Percentiles rank a stretch among this genome's conserved stretches.
Conservation (phyloP, 2,797 vertebrate genomes). For the Malacoctenus gilli region DNA sequence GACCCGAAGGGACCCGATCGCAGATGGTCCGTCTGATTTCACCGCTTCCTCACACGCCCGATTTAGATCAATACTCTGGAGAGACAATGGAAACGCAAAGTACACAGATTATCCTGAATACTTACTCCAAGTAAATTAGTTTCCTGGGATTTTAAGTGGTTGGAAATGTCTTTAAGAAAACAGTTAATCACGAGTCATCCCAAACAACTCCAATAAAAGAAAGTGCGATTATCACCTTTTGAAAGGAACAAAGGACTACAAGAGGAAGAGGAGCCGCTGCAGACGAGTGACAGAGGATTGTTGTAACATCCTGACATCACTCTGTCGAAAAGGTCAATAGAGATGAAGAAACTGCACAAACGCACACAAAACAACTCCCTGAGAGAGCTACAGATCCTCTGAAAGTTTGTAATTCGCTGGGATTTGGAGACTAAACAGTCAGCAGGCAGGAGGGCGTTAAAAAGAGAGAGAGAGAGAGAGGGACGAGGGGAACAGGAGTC, state of each 20-base stretch:
- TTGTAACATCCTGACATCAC: conserved; percentile 12
- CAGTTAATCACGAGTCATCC: too few species aligned
- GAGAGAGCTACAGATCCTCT: not conserved
- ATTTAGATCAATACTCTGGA: too few species aligned
- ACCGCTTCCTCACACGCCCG: too few species aligned
- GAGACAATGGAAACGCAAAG: too few species aligned
- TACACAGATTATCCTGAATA: too few species aligned
- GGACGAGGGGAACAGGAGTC: conserved; percentile 11
- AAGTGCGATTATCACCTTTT: conserved; percentile 22
- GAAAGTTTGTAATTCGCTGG: conserved; percentile 34
- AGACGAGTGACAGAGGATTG: conserved; percentile 10
- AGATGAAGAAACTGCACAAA: conserved; percentile 1
- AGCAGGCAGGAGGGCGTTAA: not conserved
- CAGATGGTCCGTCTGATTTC: too few species aligned
- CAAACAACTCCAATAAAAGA: too few species aligned
- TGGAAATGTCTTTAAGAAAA: too few species aligned
- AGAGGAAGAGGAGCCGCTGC: conserved; percentile 10
- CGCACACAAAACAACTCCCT: conserved; percentile 1
- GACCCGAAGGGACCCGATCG: too few species aligned
- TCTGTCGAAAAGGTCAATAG: not conserved
- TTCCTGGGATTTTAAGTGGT: too few species aligned
- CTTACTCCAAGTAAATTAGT: too few species aligned
- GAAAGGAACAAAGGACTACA: conserved; percentile 4
- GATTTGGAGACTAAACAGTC: conserved; percentile 9
- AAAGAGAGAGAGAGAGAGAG: not conserved